phyloP scores from a whole-genome alignment of 1,140 invertebrate genomes.

The Choristoneura fumiferana region DNA sequence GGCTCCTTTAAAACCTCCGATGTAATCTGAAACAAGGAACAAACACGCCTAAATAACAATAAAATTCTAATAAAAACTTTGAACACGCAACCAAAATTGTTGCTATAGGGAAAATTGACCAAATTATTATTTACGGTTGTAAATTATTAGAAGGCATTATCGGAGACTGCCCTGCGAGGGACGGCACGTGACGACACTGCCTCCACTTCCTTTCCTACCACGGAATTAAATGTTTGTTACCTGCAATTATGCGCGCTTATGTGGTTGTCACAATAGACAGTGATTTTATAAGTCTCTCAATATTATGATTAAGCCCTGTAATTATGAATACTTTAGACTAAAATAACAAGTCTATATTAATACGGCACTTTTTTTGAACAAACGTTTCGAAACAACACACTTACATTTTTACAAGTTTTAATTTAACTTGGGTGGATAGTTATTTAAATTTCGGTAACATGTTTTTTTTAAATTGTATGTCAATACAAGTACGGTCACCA shows the following conservation, averaged over 20 bases:
- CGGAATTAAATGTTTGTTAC: not conserved
- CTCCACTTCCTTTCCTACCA: not conserved
- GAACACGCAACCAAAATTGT: constrained; percentile 72
- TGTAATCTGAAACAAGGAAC: constrained; percentile 77
- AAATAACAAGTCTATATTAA: no score
- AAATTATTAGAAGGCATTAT: constrained; percentile 71
- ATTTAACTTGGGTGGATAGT: no score
- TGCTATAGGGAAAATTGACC: constrained; percentile 66
- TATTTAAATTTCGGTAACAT: no score
- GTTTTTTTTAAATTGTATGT: no score
- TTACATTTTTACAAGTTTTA: no score
- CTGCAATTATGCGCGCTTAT: not conserved
- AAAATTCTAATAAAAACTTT: constrained; percentile 77
- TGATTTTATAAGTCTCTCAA: not conserved
- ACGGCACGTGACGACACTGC: constrained; percentile 6
- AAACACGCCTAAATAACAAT: constrained; percentile 78
- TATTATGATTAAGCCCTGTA: no score
- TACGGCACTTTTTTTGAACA: no score
- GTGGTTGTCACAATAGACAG: not conserved
- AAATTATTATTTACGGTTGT: constrained; percentile 75
- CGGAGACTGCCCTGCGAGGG: constrained; percentile 46
- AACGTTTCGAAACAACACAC: no score
- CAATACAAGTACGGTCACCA: no score
- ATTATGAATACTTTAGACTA: no score
- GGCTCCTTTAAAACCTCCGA: constrained; percentile 71